phyloP scores from a whole-genome alignment of 2,113 vertebrate genomes.

The Bufo bufo region DNA sequence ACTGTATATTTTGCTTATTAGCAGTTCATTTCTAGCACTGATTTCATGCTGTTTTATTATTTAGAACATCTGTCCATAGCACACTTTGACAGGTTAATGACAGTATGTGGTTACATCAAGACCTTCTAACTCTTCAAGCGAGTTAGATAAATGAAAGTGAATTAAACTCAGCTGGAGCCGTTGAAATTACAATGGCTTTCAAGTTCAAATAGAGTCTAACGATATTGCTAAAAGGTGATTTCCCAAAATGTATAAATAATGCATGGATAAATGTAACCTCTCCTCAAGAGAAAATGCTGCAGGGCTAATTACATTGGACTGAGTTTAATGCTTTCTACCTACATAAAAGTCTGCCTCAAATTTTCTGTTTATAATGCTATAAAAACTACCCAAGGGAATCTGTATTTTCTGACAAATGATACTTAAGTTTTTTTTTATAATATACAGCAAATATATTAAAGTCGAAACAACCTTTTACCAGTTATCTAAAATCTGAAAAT shows the following conservation, averaged over 20 bases:
- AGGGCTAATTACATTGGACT: slow-evolving; percentile 48
- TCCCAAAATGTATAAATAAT: slow-evolving; percentile 56
- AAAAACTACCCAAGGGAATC: slow-evolving; percentile 27
- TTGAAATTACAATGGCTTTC: slow-evolving; percentile 50
- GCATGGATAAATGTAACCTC: slow-evolving; percentile 50
- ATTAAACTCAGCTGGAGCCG: slow-evolving; percentile 54
- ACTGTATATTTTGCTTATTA: slow-evolving; percentile 48
- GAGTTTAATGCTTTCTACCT: slow-evolving; percentile 42
- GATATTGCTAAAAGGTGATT: slow-evolving; percentile 55
- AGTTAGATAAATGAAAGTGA: slow-evolving; percentile 53
- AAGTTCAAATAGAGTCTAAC: slow-evolving; percentile 54
- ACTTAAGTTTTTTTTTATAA: slow-evolving; percentile 3
- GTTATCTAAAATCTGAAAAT: not conserved
- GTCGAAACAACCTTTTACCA: not conserved
- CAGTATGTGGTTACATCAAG: slow-evolving; percentile 50
- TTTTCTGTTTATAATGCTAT: slow-evolving; percentile 46
- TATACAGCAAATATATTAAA: not conserved
- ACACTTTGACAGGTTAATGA: slow-evolving; percentile 49
- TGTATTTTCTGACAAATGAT: slow-evolving; percentile 28
- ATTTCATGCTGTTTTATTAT: slow-evolving; percentile 43
- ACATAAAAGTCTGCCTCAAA: slow-evolving; percentile 37
- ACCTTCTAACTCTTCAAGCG: slow-evolving; percentile 32
- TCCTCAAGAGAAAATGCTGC: slow-evolving; percentile 53
- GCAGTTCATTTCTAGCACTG: slow-evolving; percentile 35
- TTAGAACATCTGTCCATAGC: slow-evolving; percentile 45